Evolutionary conservation across 2,888 invertebrate genomes (phyloP).

Genomic region (Drosophila vallismaia): DNA sequence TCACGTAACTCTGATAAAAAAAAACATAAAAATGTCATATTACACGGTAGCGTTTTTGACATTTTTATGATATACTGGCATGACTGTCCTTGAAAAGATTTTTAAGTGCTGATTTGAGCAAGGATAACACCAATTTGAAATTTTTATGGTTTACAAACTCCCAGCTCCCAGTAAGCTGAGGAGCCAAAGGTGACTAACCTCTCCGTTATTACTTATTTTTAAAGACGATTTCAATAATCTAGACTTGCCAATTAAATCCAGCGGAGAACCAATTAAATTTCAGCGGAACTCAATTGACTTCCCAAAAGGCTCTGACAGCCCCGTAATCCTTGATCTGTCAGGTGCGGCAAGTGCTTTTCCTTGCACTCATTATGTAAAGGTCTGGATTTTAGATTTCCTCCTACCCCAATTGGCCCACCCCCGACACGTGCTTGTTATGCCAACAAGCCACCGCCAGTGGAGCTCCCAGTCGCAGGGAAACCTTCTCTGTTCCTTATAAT

Average conservation of each 20-base stretch:
- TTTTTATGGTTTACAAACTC: no score
- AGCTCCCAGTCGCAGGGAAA: constrained; percentile 53
- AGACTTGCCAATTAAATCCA: constrained; percentile 10
- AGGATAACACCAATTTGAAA: no score
- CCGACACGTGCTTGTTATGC: constrained; percentile 70
- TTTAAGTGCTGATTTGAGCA: no score
- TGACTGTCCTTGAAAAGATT: no score
- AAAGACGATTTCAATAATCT: constrained; percentile 54
- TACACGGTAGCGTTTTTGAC: no score
- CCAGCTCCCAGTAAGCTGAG: no score
- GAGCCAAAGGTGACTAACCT: no score
- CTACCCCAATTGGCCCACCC: constrained; percentile 6
- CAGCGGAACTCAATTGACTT: neutral
- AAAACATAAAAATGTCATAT: no score
- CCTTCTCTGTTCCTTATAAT: constrained; percentile 74
- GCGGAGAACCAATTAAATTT: neutral
- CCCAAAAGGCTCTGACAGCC: constrained; percentile 26
- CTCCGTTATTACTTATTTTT: neutral
- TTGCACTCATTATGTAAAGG: constrained; percentile 1
- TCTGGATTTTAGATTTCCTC: constrained; percentile 6
- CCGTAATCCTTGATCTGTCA: constrained; percentile 60
- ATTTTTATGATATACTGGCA: no score
- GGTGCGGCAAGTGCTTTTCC: neutral
- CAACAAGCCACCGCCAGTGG: constrained; percentile 65
- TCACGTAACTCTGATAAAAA: no score